Evolutionary conservation across 2,888 invertebrate genomes (phyloP), one percentile per base, ranked within the genome.

Genomic region (Nesidiocoris tenuis): DNA sequence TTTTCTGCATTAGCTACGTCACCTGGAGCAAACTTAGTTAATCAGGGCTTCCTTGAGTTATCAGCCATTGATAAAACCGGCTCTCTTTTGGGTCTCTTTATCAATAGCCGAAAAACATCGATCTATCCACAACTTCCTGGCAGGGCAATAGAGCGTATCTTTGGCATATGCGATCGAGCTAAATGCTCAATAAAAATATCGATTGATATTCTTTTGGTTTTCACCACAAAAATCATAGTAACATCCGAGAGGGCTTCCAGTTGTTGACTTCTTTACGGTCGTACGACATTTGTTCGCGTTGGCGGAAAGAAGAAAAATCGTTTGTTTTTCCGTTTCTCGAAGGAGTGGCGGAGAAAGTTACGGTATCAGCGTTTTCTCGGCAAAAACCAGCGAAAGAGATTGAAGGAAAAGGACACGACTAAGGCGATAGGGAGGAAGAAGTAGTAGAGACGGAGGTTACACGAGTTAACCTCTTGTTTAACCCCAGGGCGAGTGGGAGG

Each of bases 381-480:
- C 23, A n/a, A 59, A 24, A 22, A 57, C 18, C 57, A 17, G 57
- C 23, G 70, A 61, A 25, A 17, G 70, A 67, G 67, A 56, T 56
- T 54, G 55, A 56, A 54, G 55, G 67, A 55, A 67, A 56, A 67
- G 54, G 67, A 55, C 57, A 22, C 61, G 57, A 59, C 19, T 23
- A 5, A 5, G n/a, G 59, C 17, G 59, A 19, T n/a, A 19, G 59
- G n/a, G n/a, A 19, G 7, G n/a, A 19, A 59, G n/a, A n/a, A n/a
- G n/a, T n/a, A n/a, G n/a, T n/a, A n/a, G 59, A 59, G 19, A 59
- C n/a, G n/a, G n/a, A 59, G 59, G 19, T 55, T 70, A 61, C 59
- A 70, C 59, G 57, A 70, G 70, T 70, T 70, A 70, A 70, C 70
- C 70, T 70, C 70, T 70, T 70, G 70, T 70, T 70, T 70, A 70